phyloP scores from a whole-genome alignment of 2,888 invertebrate genomes.

The Thecophora atra region DNA sequence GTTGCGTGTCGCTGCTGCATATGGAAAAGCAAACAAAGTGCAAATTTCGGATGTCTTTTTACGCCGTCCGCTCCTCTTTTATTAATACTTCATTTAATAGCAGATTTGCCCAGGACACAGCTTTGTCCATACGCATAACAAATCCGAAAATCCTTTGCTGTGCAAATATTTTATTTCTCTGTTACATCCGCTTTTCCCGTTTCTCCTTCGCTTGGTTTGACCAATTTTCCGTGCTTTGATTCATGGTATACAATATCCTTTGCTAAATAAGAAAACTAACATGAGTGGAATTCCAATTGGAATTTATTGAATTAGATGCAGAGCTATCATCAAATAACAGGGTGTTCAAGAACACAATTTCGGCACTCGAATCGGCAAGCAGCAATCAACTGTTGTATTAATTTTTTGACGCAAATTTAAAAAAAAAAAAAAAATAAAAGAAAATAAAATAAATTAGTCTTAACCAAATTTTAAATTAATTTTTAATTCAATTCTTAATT shows the following conservation, averaged over 20 bases:
- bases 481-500: too few relatives aligned
- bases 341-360: background rate
- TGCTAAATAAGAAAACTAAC: constrained; percentile 39
- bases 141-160: background rate
- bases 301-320: background rate
- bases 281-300: background rate
- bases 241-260: constrained; percentile 58
- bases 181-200: background rate
- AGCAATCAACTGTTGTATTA: too few relatives aligned
- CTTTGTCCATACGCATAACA: background rate
- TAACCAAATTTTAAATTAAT: too few relatives aligned
- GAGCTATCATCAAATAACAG: background rate
- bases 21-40: constrained; percentile 22
- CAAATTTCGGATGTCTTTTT: constrained; percentile 15
- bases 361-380: background rate
- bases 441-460: too few relatives aligned
- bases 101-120: background rate
- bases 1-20: background rate
- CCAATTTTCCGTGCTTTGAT: constrained; percentile 51
- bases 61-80: background rate
- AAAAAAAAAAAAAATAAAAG: too few relatives aligned
- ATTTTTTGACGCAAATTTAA: too few relatives aligned
- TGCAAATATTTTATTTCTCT: constrained; percentile 29
- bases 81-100: constrained; percentile 23
- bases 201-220: constrained; percentile 32